phyloP scores from a whole-genome alignment of 2,797 vertebrate genomes.

The Cichlasoma orientale region DNA sequence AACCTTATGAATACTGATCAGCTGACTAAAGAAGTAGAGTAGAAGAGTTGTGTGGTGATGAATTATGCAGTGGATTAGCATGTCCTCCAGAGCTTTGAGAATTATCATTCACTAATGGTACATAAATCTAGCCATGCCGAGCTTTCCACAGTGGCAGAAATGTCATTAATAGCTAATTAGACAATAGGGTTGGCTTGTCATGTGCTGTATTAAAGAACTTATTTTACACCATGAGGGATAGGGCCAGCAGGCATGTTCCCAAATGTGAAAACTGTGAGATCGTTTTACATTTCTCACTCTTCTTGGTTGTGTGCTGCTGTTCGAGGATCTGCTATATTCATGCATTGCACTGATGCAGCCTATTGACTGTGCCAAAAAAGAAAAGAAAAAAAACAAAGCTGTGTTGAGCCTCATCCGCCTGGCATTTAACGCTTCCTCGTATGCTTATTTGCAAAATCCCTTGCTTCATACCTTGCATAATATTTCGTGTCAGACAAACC shows the following conservation, averaged over 20 bases:
- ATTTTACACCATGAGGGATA: constrained; percentile 30
- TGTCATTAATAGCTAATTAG: constrained; percentile 72
- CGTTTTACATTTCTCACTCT: background rate
- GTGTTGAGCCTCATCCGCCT: constrained; percentile 39
- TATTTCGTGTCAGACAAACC: constrained; percentile 18
- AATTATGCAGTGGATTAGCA: constrained; percentile 66
- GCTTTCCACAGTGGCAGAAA: constrained; percentile 40
- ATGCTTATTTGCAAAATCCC: constrained; percentile 8
- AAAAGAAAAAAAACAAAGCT: constrained; percentile 25
- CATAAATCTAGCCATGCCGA: constrained; percentile 36
- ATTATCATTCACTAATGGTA: constrained; percentile 54
- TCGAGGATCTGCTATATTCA: constrained; percentile 46
- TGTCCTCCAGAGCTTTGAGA: constrained; percentile 56
- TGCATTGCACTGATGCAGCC: constrained; percentile 54
- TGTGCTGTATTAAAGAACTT: constrained; percentile 18
- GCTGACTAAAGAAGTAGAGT: constrained; percentile 24
- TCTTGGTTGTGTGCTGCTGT: constrained; percentile 47
- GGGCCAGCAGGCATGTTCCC: background rate
- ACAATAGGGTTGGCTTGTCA: constrained; percentile 27
- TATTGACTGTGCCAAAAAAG: constrained; percentile 50
- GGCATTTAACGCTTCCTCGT: constrained; percentile 29
- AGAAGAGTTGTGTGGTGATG: constrained; percentile 19
- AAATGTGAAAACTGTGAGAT: constrained; percentile 3
- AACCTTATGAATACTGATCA: constrained; percentile 47
- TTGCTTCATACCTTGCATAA: background rate